Evolutionary conservation across 2,113 vertebrate species (phyloP), one percentile per base, ranked within the genome.

Genomic region (Clarias gariepinus): DNA sequence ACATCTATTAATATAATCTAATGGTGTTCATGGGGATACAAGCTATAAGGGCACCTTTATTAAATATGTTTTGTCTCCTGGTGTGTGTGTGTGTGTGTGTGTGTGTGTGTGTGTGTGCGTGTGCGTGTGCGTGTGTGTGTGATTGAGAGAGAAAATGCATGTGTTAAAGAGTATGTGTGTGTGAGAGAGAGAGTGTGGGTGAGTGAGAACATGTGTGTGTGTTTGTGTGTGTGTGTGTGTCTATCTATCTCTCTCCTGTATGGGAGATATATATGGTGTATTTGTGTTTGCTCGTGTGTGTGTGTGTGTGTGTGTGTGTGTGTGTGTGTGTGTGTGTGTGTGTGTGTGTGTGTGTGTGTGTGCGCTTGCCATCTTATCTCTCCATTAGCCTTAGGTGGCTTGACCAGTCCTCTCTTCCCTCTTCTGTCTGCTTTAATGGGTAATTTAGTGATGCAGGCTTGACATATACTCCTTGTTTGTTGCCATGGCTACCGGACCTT

Each of bases 381-480:
- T 91, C 93, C 92, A 94, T 95, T 95, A 94, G 93, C 93, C 92
- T 94, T 92, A 92, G 89, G 92, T 93, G 92, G 92, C 92, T 93
- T 94, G 93, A 93, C 93, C 94, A 94, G 91, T 92, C 91, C 92
- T 93, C 92, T 91, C 92, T 81, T 78, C 71, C 80, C 83, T 89
- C 90, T 93, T 88, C 93, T 94, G 93, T 93, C 93, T 92, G 92
- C 92, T 94, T 93, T 95, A 95, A 96, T 95, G 94, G 94, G 93
- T 95, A 94, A 95, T 96, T 96, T 95, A 95, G 93, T 93, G 94
- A 94, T 95, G 94, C 94, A 94, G 87, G 92, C 92, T 93, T 95
- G 94, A 95, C 94, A 95, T 94, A 93, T 94, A 94, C 94, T 95
- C 94, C 94, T 94, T 95, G 94, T 95, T 95, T 95, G 95, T 96